Base-by-base conservation (phyloP, 2,113 vertebrate species). In the Oncorhynchus gorbuscha region DNA sequence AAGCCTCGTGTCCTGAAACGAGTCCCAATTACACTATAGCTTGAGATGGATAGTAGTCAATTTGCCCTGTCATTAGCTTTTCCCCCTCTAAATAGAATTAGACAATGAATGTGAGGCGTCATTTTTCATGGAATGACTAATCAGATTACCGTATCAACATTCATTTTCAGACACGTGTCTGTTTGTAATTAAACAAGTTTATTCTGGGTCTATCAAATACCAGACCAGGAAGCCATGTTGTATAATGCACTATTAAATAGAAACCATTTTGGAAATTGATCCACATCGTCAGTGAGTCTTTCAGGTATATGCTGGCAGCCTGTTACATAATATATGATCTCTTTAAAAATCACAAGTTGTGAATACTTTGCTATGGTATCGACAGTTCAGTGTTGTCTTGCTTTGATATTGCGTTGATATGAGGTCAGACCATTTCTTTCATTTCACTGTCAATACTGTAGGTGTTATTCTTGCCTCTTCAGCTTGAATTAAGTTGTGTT, bases 61-160 rank as follows among this genome's bases (percentile, higher is more conserved):
- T 26, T 2, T 69, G 30, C 66, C 70, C 35, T 71, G 61, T 16
- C 16, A 30, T 28, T 73, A 77, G 39, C 12, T 35, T 79, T 70
- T 78, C 11, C 72, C 18, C 73, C 20, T 59, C 71, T 45, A 75
- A 65, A 80, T 65, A 61, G 68, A 85, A 86, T 77, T 72, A 81
- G 73, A 24, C 68, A 13, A 71, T 58, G 24, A 28, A 24, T 28
- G 14, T 18, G 20, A 5, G 2, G 14, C 9, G 66, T 78, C 59
- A 5, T 59, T 87, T 87, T 81, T 85, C 74, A 82, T 67, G 6
- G 76, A 7, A 70, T 79, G 65, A 65, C 39, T 82, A 72, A 81
- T 84, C 87, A 55, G 66, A 70, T 77, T 79, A 39, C 14, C 9
- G 30, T 35, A 18, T 69, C 18, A 12, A 18, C 32, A 35, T 14